Evolutionary conservation across 2,888 invertebrate genomes (phyloP), one percentile per base, ranked within the genome.

Genomic region (Adela reaumurella): DNA sequence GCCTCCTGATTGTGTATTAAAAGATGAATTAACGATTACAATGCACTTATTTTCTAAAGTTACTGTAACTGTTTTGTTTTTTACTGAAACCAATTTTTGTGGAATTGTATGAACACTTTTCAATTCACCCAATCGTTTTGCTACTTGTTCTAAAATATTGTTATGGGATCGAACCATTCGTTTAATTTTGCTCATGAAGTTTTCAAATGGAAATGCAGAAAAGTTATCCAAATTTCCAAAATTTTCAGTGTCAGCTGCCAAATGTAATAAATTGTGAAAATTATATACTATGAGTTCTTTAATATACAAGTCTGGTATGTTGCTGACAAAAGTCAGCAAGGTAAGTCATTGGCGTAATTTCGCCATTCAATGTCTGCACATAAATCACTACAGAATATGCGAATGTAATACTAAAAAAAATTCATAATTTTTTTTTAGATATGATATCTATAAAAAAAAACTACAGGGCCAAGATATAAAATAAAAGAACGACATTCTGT

Each of bases 401-500:
- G 42, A 28, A 43, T 48, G 43, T 19, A 48, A 48, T 2, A 44
- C 16, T 44, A 48, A 48, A 44, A 48, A 48, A 44, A 44, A 44
- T 18, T 48, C 42, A 48, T 44, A 48, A 8, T 6, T 6, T 6
- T 6, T 16, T 42, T 17, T 47, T 44, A 16, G 48, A 43, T 43
- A 48, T 28, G 4, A 48, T 43, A 43, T 48, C 20, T 20, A 17
- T 10, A 17, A 48, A 48, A 44, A 48, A 48, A 48, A 44, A 48
- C 48, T 18, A 48, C 44, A 11, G 48, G 48, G 20, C 48, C 44
- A 18, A 48, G 45, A 47, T 47, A 45, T 20, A 45, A 45, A 45
- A 45, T 18, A n/a, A 35, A 50, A 29, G 48, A 46, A 46, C 51
- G 43, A 20, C 48, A 51, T 24, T 51, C 51, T 6, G 51, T 51